These are phyloP conservation scores for Brenthis hecate DNA, from an alignment of 2,888 invertebrate genomes.

Conservation along the genomic window DNA sequence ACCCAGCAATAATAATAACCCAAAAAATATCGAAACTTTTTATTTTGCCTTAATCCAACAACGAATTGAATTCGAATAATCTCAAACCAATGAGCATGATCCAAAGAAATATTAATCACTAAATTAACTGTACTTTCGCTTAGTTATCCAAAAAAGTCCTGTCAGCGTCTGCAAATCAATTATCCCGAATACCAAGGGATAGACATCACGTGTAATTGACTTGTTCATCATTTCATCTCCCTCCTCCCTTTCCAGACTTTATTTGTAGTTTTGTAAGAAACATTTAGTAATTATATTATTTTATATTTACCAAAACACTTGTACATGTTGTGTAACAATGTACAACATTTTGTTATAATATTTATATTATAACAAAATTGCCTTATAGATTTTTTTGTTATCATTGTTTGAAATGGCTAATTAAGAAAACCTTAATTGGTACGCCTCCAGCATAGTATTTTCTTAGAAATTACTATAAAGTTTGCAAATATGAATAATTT, in stretches of 20 bases:
- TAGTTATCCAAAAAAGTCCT: constrained; percentile 57
- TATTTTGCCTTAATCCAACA: constrained; percentile 3
- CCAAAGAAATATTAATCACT: constrained; percentile 51
- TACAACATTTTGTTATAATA: too few relatives aligned
- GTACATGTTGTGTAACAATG: too few relatives aligned
- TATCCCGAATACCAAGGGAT: constrained; percentile 53
- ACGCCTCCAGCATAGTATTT: not conserved
- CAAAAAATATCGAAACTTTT: not conserved
- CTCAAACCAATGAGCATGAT: constrained; percentile 28
- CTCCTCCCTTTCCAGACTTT: constrained; percentile 27
- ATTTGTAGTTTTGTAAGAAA: constrained; percentile 23
- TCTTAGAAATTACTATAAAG: not conserved
- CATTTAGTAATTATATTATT: constrained; percentile 11
- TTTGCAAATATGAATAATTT: not conserved
- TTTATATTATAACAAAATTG: too few relatives aligned
- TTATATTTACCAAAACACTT: not conserved
- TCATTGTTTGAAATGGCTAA: not conserved
- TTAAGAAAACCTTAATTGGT: not conserved
- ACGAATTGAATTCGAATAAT: constrained; percentile 7
- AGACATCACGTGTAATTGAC: constrained; percentile 58
- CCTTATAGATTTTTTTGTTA: not conserved
- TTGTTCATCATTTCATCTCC: constrained; percentile 54
- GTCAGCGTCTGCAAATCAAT: constrained; percentile 64
- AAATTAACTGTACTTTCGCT: constrained; percentile 58
- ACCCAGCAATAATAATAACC: too few relatives aligned